Base-by-base conservation (phyloP, 2,113 vertebrate species). In the Psophia crepitans region DNA sequence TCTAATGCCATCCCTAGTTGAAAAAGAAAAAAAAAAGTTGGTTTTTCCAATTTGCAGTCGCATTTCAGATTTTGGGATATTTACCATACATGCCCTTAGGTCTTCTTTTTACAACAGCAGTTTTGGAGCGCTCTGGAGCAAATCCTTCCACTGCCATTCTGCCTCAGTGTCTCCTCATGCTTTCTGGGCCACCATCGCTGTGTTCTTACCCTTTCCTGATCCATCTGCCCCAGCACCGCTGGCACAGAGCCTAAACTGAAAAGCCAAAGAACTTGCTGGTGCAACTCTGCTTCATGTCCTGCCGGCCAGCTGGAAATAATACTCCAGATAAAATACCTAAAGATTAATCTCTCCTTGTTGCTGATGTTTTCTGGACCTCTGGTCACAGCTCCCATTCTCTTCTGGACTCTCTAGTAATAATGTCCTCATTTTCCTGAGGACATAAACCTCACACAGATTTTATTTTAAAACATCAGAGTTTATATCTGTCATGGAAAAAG, bases 311-410 rank as follows among this genome's bases (percentile, higher is more conserved):
- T 48, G 39, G 28, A 80, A 89, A 64, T 14, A 48, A 66, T 26
- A 12, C 2, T 2, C 0, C 0, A 43, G 35, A 24, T 44, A 33
- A 76, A 86, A 58, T 3, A 30, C 53, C 57, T 54, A 5, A 35
- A 75, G 48, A 35, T 46, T 41, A 3, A 24, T 2, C 23, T 23
- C 7, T 35, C 48, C 33, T 77, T 37, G 23, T 6, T 22, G 64
- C 33, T 61, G 37, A 28, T 39, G 18, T 37, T 73, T 76, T 46
- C 77, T 20, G 46, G 16, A 44, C 43, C 37, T 33, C 46, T 32
- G 26, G 26, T 13, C n/a, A 39, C 0, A 39, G 63, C 5, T 76
- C 53, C 70, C 43, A 44, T 53, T 73, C 75, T 58, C 74, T 58
- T 24, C 33, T 58, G 39, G 60, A n/a, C 37, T 57, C 30, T 43